Percentiles rank a stretch among this genome's conserved stretches.
phyloP scores from a whole-genome alignment of 1,140 invertebrate genomes.

The Diplogasteroides magnus region DNA sequence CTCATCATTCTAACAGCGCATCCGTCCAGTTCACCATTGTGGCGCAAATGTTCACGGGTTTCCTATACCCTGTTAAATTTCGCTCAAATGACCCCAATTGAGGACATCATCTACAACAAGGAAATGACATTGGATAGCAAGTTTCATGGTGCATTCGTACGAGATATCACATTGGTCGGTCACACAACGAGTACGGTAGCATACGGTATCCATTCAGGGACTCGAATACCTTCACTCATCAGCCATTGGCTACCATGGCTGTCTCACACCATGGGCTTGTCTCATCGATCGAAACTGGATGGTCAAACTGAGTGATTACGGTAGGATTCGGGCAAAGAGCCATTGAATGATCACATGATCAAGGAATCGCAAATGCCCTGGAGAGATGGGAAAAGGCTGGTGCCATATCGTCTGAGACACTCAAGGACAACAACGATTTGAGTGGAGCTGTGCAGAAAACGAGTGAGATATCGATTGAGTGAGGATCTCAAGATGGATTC shows the following conservation, averaged over 20 bases:
- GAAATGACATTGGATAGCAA: constrained; percentile 45
- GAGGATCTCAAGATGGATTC: constrained; percentile 2
- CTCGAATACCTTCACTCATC: constrained; percentile 51
- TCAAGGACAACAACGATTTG: constrained; percentile 51
- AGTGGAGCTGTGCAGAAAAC: constrained; percentile 44
- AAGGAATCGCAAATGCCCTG: constrained; percentile 45
- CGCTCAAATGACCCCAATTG: no score
- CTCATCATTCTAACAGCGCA: no score
- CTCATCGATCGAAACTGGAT: constrained; percentile 55
- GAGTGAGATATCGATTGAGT: constrained; percentile 30
- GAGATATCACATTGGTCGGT: constrained; percentile 48
- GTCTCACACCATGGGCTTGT: constrained; percentile 50
- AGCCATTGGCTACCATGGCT: constrained; percentile 51
- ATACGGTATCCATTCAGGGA: constrained; percentile 27
- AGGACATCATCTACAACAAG: constrained; percentile 54
- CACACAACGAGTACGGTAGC: background rate
- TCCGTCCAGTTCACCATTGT: no score
- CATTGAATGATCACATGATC: background rate
- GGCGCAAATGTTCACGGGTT: background rate
- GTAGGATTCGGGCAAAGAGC: constrained; percentile 8
- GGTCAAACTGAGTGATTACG: constrained; percentile 53
- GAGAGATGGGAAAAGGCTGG: constrained; percentile 52
- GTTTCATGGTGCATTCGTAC: constrained; percentile 51
- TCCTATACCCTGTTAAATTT: background rate
- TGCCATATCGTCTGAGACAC: constrained; percentile 42